Evolutionary conservation across 2,888 invertebrate genomes (phyloP).

Genomic region (Cataglyphis altisquamis): DNA sequence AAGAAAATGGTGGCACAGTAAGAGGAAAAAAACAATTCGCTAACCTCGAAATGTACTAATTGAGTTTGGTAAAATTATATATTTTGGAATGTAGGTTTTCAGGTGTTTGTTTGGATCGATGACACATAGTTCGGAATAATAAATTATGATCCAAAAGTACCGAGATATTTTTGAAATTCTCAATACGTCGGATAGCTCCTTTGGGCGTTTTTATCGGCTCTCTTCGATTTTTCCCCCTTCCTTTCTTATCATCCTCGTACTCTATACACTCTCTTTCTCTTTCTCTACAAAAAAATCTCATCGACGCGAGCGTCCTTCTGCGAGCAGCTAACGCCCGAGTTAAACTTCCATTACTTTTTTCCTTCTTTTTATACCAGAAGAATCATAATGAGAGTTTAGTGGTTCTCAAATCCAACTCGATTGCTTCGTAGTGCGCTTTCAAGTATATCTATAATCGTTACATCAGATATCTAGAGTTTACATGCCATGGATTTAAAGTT

Average conservation of each 20-base stretch:
- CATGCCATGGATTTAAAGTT: not conserved
- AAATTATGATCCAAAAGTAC: slow-evolving; percentile 50
- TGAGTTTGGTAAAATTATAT: slow-evolving; percentile 36
- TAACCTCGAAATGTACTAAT: slow-evolving; percentile 15
- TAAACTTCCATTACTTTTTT: slow-evolving; percentile 48
- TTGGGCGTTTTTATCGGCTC: slow-evolving; percentile 47
- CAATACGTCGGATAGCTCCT: slow-evolving; percentile 48
- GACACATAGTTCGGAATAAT: slow-evolving; percentile 47
- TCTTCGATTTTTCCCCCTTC: slow-evolving; percentile 51
- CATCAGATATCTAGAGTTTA: not conserved
- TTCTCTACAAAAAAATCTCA: slow-evolving; percentile 45
- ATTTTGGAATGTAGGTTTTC: slow-evolving; percentile 45
- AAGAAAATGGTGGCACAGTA: not conserved
- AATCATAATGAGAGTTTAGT: slow-evolving; percentile 10
- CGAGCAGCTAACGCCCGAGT: slow-evolving; percentile 46
- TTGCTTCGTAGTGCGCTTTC: not conserved
- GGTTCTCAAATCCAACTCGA: slow-evolving; percentile 15
- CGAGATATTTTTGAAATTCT: slow-evolving; percentile 30
- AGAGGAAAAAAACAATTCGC: not conserved
- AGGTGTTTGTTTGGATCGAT: slow-evolving; percentile 45
- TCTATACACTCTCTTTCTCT: not conserved
- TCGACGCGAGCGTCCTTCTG: slow-evolving; percentile 51
- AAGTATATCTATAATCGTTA: not conserved
- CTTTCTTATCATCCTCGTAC: slow-evolving; percentile 5
- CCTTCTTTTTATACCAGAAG: slow-evolving; percentile 30